Conservation (phyloP, 2,113 vertebrate genomes). For the Rhinogobius similis region DNA sequence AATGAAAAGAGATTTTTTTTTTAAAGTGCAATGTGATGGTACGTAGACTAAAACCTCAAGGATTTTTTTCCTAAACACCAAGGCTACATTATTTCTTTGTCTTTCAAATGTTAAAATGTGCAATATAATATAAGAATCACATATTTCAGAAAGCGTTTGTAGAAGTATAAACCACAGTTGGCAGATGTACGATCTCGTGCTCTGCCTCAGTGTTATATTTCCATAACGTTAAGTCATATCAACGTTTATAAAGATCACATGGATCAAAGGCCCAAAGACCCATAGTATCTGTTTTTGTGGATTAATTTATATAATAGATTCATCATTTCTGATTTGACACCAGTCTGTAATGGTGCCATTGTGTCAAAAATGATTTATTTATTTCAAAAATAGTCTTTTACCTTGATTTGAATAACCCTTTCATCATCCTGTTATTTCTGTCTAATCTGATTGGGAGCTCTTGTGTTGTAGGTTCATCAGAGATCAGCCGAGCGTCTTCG, state of each 20-base stretch:
- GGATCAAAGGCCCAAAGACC: background rate
- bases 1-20: no score
- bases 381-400: background rate
- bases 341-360: background rate
- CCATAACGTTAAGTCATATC: background rate
- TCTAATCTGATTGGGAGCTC: background rate
- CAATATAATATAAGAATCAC: background rate
- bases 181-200: background rate
- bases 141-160: background rate
- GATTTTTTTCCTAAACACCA: no score
- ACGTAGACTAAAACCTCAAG: no score
- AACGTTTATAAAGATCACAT: background rate
- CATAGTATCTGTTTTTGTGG: no score
- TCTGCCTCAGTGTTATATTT: background rate
- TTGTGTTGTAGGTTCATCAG: slow-evolving; percentile 82
- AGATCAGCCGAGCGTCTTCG: slow-evolving; percentile 90
- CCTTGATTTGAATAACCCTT: background rate
- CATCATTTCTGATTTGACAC: background rate
- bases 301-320: no score
- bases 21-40: no score
- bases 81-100: no score
- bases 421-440: background rate
- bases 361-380: background rate
- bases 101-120: no score
- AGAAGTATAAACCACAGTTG: background rate